Evolutionary conservation across 2,113 vertebrate genomes (phyloP).

Genomic region (Leiothrix lutea): DNA sequence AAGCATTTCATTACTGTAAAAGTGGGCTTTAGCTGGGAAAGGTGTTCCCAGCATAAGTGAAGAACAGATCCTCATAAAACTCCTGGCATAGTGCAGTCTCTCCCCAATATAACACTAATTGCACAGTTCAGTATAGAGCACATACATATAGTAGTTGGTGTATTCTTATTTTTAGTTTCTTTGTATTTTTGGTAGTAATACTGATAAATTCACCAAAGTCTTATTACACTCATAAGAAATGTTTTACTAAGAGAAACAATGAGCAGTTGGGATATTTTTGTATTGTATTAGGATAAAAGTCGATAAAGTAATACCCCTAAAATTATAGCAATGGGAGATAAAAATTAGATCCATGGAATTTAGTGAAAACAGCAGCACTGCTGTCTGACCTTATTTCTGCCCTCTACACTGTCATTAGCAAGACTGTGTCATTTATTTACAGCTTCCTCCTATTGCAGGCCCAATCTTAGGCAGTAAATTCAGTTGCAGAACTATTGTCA

Average conservation of each 20-base stretch:
- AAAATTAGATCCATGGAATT: background rate
- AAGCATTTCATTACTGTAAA: background rate
- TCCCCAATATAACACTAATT: background rate
- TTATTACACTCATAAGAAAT: background rate
- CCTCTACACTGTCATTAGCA: background rate
- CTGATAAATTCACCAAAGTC: background rate
- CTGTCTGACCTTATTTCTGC: background rate
- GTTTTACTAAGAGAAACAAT: background rate
- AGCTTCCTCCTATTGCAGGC: background rate
- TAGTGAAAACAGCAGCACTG: background rate
- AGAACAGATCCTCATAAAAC: background rate
- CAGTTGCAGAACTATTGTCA: background rate
- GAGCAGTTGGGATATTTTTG: background rate
- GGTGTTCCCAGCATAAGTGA: background rate
- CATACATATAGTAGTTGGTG: background rate
- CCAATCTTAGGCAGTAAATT: background rate
- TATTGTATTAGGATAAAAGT: background rate
- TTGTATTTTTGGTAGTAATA: background rate
- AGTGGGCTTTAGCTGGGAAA: background rate
- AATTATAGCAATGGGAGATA: background rate
- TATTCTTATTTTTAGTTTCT: background rate
- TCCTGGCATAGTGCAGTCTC: background rate
- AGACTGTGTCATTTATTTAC: background rate
- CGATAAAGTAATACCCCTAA: background rate
- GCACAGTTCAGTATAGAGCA: background rate